Evolutionary conservation across 2,113 vertebrate species (phyloP).

Genomic region (Ceyx cyanopectus): DNA sequence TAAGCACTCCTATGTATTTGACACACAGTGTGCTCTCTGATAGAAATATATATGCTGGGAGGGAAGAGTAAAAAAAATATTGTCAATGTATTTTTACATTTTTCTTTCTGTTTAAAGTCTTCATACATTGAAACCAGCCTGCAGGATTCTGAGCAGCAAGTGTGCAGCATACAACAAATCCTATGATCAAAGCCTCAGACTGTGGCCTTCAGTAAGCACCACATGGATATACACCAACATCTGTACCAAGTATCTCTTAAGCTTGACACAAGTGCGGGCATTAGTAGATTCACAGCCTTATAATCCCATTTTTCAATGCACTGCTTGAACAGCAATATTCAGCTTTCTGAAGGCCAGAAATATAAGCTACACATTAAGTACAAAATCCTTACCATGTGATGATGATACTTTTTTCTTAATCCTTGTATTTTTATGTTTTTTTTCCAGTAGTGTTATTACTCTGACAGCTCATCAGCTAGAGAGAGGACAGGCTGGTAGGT

Average conservation of each 20-base stretch:
- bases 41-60: background rate
- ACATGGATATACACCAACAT: background rate
- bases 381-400: background rate
- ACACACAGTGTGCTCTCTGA: background rate
- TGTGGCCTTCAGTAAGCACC: background rate
- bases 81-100: background rate
- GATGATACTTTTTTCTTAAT: background rate
- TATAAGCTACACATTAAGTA: background rate
- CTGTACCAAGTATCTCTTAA: background rate
- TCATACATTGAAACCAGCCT: background rate
- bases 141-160: background rate
- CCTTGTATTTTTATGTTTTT: background rate
- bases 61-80: background rate
- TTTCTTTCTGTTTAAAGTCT: background rate
- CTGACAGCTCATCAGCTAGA: background rate
- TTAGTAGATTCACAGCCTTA: background rate
- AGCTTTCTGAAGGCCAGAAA: background rate
- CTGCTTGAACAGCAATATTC: background rate
- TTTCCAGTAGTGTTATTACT: fast-evolving
- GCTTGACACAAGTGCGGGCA: background rate
- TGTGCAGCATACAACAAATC: background rate
- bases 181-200: background rate
- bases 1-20: background rate
- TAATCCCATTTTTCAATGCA: background rate
- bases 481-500: background rate